Evolutionary conservation across 2,113 vertebrate genomes (phyloP).

Genomic region (Osmerus mordax): DNA sequence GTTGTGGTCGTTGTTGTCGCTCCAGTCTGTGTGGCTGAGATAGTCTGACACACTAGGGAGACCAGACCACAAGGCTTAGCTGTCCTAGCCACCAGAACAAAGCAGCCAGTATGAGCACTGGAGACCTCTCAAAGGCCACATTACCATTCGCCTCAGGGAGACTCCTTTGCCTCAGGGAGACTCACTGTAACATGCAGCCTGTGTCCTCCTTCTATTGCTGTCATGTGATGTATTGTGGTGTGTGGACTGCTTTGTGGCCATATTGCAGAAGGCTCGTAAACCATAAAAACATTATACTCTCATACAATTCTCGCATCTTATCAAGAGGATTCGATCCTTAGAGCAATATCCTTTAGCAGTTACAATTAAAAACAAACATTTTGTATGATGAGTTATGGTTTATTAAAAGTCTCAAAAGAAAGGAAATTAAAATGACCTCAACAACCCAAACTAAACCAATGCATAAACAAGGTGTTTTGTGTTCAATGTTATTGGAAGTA

Average conservation of each 20-base stretch:
- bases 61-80: constrained; percentile 19
- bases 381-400: too few species aligned
- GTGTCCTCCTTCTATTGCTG: neutral
- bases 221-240: neutral
- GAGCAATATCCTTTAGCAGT: too few species aligned
- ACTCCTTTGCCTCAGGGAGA: neutral
- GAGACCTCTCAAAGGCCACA: constrained; percentile 39
- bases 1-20: constrained; percentile 16
- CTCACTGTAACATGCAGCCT: neutral
- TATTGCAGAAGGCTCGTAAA: neutral
- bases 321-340: too few species aligned
- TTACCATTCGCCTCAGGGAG: constrained; percentile 9
- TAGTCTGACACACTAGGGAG: constrained; percentile 24
- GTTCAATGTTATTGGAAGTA: too few species aligned
- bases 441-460: too few species aligned
- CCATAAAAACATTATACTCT: too few species aligned
- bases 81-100: constrained; percentile 31
- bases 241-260: neutral
- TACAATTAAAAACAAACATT: too few species aligned
- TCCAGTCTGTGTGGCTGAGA: constrained; percentile 21
- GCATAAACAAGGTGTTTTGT: too few species aligned
- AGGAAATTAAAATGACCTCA: too few species aligned
- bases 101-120: constrained; percentile 32
- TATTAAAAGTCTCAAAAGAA: too few species aligned
- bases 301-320: too few species aligned